Conservation (phyloP, 2,888 invertebrate species). For the Nycteola revayana region DNA sequence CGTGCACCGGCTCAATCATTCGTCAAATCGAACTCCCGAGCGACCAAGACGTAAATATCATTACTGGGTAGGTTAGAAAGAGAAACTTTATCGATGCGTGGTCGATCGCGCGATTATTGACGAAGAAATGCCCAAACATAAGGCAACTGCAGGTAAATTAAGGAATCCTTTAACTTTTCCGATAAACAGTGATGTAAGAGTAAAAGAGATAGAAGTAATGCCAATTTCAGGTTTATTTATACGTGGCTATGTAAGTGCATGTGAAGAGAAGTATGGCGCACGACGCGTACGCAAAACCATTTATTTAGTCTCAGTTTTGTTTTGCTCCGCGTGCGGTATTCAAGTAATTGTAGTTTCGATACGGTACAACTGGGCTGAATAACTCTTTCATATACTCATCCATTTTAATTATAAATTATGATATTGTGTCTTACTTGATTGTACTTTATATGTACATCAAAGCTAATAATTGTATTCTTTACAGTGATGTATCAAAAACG, state of each 20-base stretch:
- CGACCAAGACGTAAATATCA: constrained; percentile 61
- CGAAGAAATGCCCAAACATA: constrained; percentile 59
- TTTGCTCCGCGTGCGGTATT: constrained; percentile 55
- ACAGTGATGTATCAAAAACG: constrained; percentile 95
- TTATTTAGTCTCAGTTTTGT: constrained; percentile 60
- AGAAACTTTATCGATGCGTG: constrained; percentile 47
- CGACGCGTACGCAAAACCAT: constrained; percentile 51
- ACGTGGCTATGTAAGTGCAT: constrained; percentile 31
- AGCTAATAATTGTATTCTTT: constrained; percentile 3
- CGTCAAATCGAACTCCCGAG: constrained; percentile 61
- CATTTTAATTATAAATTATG: too few species aligned
- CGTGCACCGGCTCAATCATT: constrained; percentile 67
- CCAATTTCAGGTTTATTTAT: constrained; percentile 47
- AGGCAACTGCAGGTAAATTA: constrained; percentile 54
- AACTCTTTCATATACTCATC: constrained; percentile 36
- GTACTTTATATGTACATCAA: too few species aligned
- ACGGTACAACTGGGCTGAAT: constrained; percentile 46
- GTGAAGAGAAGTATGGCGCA: constrained; percentile 52
- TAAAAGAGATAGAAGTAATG: constrained; percentile 51
- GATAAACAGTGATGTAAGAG: constrained; percentile 46
- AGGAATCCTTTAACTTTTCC: constrained; percentile 39
- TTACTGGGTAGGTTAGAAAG: constrained; percentile 45
- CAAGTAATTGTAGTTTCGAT: constrained; percentile 65
- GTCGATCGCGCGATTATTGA: constrained; percentile 54
- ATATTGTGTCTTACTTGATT: too few species aligned